A percentile compares a stretch with the other conserved stretches of the same genome.
Evolutionary conservation across 2,113 vertebrate genomes (phyloP).

Genomic region (Anoplopoma fimbria): DNA sequence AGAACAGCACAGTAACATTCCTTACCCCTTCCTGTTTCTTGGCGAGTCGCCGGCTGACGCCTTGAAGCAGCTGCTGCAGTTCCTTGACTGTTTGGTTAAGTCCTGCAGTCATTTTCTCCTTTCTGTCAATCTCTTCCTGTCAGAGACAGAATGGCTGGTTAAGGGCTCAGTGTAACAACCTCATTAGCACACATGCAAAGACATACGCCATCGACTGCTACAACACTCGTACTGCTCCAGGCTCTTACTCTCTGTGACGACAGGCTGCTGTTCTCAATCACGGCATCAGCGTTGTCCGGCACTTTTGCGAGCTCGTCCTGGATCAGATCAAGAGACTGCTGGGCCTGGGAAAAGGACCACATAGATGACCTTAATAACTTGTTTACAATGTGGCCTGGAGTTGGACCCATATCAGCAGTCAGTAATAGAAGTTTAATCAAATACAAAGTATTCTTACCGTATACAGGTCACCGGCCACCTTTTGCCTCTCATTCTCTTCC

Average conservation of each 20-base stretch:
- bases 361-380: background rate
- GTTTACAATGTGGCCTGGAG: background rate
- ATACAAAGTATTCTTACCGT: slow-evolving; percentile 85
- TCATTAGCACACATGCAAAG: background rate
- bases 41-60: slow-evolving; percentile 90
- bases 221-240: background rate
- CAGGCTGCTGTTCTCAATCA: slow-evolving; percentile 92
- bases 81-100: slow-evolving; percentile 92
- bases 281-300: slow-evolving; percentile 83
- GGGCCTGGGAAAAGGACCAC: slow-evolving; percentile 84
- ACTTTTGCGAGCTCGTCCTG: slow-evolving; percentile 92
- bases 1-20: background rate
- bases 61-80: slow-evolving; percentile 92
- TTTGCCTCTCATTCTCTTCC: slow-evolving; percentile 91
- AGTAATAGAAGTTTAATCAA: background rate
- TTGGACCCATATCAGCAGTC: background rate
- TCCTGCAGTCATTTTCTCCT: slow-evolving; percentile 88
- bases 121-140: slow-evolving; percentile 89
- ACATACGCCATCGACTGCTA: background rate
- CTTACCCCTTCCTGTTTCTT: slow-evolving; percentile 70
- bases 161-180: background rate
- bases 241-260: slow-evolving; percentile 87
- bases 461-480: slow-evolving; percentile 90
- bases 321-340: slow-evolving; percentile 93
- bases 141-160: slow-evolving; percentile 45